Conservation (phyloP, 1,140 invertebrate species). For the Cyclargus thomasi region DNA sequence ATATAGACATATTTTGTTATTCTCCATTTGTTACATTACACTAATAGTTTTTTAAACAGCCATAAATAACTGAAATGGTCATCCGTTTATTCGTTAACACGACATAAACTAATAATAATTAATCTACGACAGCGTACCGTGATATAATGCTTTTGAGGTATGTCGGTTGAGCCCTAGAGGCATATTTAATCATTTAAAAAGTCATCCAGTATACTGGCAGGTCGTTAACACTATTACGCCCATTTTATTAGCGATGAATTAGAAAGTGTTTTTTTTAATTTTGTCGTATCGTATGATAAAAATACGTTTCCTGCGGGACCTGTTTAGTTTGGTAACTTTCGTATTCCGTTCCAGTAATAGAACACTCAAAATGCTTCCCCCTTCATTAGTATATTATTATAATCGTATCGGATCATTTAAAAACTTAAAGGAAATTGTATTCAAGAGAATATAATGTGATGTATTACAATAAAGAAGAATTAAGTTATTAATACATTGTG, state of each 20-base stretch:
- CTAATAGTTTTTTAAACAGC: conserved; percentile 1
- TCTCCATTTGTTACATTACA: neutral
- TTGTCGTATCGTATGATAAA: neutral
- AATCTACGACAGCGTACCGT: neutral
- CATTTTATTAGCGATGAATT: neutral
- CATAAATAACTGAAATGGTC: neutral
- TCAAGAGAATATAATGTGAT: no score
- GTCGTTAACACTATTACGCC: neutral
- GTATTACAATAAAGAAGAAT: no score
- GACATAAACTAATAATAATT: conserved; percentile 4
- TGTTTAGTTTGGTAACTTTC: no score
- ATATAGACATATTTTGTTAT: neutral
- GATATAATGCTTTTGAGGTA: conserved; percentile 1
- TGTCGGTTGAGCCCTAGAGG: neutral
- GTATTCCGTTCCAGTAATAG: no score
- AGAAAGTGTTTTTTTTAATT: neutral
- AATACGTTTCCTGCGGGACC: no score
- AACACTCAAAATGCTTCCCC: no score
- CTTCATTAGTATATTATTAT: no score
- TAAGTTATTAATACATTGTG: no score
- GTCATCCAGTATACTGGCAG: neutral
- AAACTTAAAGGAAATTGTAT: no score
- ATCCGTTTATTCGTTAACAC: neutral
- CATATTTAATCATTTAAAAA: neutral
- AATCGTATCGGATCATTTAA: no score